Base-by-base conservation (phyloP, 2,113 vertebrate species). In the Calidris pugnax region DNA sequence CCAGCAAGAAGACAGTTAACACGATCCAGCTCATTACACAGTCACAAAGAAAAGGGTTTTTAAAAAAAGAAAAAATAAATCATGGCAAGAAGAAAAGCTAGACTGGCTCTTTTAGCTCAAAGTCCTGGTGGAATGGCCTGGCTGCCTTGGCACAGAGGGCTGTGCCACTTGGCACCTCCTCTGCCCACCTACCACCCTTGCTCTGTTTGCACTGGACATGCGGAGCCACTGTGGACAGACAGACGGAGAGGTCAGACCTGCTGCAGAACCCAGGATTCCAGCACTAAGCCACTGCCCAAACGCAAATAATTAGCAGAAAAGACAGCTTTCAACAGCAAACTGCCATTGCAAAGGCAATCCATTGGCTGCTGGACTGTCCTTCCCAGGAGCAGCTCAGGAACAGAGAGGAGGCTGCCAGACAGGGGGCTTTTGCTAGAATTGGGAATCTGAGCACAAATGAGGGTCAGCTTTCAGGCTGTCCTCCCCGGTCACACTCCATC, bases 241-340 rank as follows among this genome's bases (percentile, higher is more conserved):
- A 39, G 64, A 15, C 3, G 0, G 6, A 30, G 53, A 77, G 59
- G 30, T 66, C 39, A 43, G 35, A 14, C 20, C 10, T 7, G 45
- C 26, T 63, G 63, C 56, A 71, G 32, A 43, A 41, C 6, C 63
- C 21, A 57, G 50, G 51, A 1, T 62, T 4, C 59, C 0, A 0
- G 2, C 6, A 67, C 43, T 6, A 27, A 59, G 62, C 32, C 8
- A 4, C 86, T 63, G 24, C 11, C 39, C 63, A 20, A 41, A 64
- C 24, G 20, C 33, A 63, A 79, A 16, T 4, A 37, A 63, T 4
- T 6, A 32, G n/a, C 59, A 80, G 53, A 16, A 50, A 43, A 64
- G 20, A 33, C 47, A 83, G 53, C 39, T 32, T 24, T 7, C 0
- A 1, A 33, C 43, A 79, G 55, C 50, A 90, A 69, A 57, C 19